Base-by-base conservation (phyloP, 2,797 vertebrate species). In the Columba guinea region DNA sequence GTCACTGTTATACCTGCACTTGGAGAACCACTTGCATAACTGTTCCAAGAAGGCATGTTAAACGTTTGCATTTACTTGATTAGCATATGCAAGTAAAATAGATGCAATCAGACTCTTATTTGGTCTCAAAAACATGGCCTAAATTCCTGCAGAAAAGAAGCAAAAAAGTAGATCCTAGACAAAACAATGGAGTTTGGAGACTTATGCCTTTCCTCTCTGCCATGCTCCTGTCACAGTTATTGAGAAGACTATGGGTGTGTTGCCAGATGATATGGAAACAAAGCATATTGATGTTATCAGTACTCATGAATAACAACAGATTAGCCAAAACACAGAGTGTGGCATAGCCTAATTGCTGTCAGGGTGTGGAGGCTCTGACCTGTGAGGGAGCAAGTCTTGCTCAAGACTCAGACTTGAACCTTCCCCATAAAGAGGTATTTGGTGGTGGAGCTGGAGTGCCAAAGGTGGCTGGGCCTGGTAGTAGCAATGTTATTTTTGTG, bases 141-240 rank as follows among this genome's bases (percentile, higher is more conserved):
- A 74, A 92, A 87, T 85, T 71, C 46, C 46, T 69, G 48, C 13
- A 63, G 41, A 7, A 60, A 86, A 62, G 30, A 14, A 2, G 16
- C 18, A 58, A 37, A 52, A 32, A 34, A 34, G 59, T 9, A 58
- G 1, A 22, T 59, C 71, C 24, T 58, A 55, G 51, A 16, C 1
- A 12, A 68, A 73, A 23, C 0, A 74, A 23, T 0, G 2, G 6
- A 28, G 15, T 68, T 51, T 41, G 21, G 24, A 55, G 13, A 53
- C 17, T 58, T 65, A 46, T 2, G 3, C 4, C 18, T 28, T 44
- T 73, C 30, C 27, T 35, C 60, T 86, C 64, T 84, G 28, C 12
- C 20, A 48, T 17, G 13, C 7, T 53, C 0, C 3, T 65, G 13
- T 28, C 44, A 82, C 0, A 0, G 30, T 22, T 46, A 46, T 10